Evolutionary conservation across 2,888 invertebrate genomes (phyloP), one percentile per base, ranked within the genome.

Genomic region (Erebia palarica): DNA sequence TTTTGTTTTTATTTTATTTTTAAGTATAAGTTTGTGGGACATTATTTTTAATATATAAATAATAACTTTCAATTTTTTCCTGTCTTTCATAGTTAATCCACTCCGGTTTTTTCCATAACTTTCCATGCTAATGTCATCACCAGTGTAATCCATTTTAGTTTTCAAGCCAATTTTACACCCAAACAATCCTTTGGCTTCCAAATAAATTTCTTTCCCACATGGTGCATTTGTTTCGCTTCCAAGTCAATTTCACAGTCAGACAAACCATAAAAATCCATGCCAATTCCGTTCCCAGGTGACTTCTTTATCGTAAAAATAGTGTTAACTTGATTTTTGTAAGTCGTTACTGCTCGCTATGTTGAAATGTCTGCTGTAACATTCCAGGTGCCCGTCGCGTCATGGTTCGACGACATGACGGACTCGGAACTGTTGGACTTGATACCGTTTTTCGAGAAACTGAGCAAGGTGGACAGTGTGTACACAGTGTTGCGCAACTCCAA

Each of bases 361-460:
- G 2, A 61, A 5, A 18, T 7, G n/a, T 16, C 8, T 18, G 1
- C 10, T 44, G 36, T 36, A n/a, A 18, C n/a, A 72, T 88, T 88
- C 1, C 89, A 97, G 97, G 98, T 99, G 90, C 99, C 99, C 86
- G 99, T 99, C 79, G 97, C 98, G 87, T 99, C 99, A 78, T 99
- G 99, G 99, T 99, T 99, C 94, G 99, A 99, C 94, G 99, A 99
- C 93, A 97, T 98, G 96, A 96, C 97, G 84, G 99, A 99, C 93
- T 97, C 97, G 75, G 99, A 99, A 93, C 95, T 99, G 78, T 95
- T 98, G 85, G 99, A 99, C 94, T 95, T 99, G 88, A 97, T 99
- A 91, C 99, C 99, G 81, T 97, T 99, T 92, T 98, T 99, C 93
- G 99, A 99, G 94, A 97, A 97, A 90, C 95, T 99, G 81, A 97